Evolutionary conservation across 2,113 vertebrate genomes (phyloP).

Genomic region (Antechinus stuartii): DNA sequence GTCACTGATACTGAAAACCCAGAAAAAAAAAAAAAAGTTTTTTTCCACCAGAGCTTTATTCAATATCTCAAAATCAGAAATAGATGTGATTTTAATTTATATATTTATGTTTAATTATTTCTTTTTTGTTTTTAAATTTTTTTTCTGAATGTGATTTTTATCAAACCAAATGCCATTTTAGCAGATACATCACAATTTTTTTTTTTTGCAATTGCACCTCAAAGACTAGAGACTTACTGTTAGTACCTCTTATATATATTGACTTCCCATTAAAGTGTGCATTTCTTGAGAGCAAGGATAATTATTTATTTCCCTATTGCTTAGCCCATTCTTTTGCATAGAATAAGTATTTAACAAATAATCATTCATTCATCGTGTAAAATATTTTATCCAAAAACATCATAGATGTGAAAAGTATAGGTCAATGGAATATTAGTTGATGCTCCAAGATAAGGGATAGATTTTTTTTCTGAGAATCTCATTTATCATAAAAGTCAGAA

Average conservation of each 20-base stretch:
- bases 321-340: no score
- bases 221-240: background rate
- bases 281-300: background rate
- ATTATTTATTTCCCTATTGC: no score
- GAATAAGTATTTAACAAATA: background rate
- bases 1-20: background rate
- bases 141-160: background rate
- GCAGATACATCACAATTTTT: background rate
- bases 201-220: background rate
- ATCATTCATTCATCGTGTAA: background rate
- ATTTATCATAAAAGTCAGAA: conserved; percentile 52
- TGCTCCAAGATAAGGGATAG: conserved; percentile 11
- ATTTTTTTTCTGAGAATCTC: conserved; percentile 13
- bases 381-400: background rate
- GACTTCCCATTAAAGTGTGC: background rate
- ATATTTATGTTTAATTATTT: no score
- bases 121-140: no score
- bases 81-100: no score
- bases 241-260: background rate
- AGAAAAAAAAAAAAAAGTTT: background rate
- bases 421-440: conserved; percentile 1
- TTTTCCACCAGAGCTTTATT: background rate
- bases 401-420: background rate
- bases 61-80: background rate
- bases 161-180: background rate